These are phyloP conservation scores for Orgyia antiqua DNA, from an alignment of 2,888 invertebrate genomes.

Conservation along the genomic window DNA sequence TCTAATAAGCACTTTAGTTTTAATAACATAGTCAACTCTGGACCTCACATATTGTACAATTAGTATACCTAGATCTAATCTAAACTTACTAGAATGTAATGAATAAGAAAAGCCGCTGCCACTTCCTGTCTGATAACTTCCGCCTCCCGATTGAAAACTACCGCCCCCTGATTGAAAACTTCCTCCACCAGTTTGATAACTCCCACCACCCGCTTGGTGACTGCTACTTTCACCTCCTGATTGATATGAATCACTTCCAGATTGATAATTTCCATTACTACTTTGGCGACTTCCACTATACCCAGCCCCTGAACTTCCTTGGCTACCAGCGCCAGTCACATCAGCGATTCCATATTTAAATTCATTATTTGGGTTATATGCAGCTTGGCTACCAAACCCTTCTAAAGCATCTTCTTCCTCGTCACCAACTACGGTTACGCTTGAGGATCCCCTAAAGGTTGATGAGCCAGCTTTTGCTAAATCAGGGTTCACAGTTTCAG, in stretches of 20 bases:
- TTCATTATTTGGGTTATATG: conserved; percentile 58
- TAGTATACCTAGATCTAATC: no score
- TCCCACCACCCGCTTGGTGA: conserved; percentile 13
- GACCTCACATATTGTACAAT: no score
- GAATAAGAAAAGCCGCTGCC: conserved; percentile 55
- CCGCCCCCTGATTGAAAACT: conserved; percentile 11
- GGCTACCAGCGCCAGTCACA: conserved; percentile 38
- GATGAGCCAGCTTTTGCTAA: conserved; percentile 62
- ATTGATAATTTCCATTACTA: conserved; percentile 23
- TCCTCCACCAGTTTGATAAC: conserved; percentile 14
- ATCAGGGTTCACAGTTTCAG: conserved; percentile 68
- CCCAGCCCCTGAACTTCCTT: conserved; percentile 20
- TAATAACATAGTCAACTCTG: neutral
- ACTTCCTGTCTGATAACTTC: conserved; percentile 20
- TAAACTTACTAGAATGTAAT: conserved; percentile 49
- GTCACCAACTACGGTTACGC: conserved; percentile 58
- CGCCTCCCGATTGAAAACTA: conserved; percentile 24
- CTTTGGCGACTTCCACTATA: conserved; percentile 2
- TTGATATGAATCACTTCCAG: conserved; percentile 21
- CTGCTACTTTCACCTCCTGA: conserved; percentile 8
- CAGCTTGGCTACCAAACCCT: conserved; percentile 58
- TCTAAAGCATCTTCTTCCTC: conserved; percentile 57
- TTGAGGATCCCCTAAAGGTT: conserved; percentile 45
- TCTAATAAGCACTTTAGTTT: no score
- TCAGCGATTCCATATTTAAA: conserved; percentile 63